Evolutionary conservation across 1,140 invertebrate species (phyloP).

Genomic region (Steinernema feltiae): DNA sequence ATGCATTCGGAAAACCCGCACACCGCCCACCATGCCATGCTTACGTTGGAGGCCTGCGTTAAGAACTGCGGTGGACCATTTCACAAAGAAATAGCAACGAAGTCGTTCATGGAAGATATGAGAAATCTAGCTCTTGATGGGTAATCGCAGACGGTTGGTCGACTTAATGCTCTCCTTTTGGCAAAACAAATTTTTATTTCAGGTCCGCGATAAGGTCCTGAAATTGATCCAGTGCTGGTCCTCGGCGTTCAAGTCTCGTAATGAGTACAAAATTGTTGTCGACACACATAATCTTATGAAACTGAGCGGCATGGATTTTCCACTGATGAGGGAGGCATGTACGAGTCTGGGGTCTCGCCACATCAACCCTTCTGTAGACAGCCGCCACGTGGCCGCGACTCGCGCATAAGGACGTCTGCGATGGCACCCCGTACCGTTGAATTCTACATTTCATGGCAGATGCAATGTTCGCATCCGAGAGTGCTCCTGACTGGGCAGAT

Average conservation of each 20-base stretch:
- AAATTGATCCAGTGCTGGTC: slow-evolving; percentile 94
- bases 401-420: too few relatives aligned
- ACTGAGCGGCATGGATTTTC: slow-evolving; percentile 73
- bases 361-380: too few relatives aligned
- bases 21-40: slow-evolving; percentile 52
- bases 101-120: slow-evolving; percentile 90
- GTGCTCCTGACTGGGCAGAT: slow-evolving; percentile 93
- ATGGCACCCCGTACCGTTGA: too few relatives aligned
- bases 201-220: slow-evolving; percentile 78
- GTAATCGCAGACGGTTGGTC: slow-evolving; percentile 38
- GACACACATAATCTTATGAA: slow-evolving; percentile 56
- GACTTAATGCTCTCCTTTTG: background rate
- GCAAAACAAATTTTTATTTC: slow-evolving; percentile 42
- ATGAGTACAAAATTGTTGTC: slow-evolving; percentile 75
- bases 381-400: too few relatives aligned
- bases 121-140: slow-evolving; percentile 60
- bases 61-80: slow-evolving; percentile 90
- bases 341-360: too few relatives aligned
- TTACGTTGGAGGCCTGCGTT: slow-evolving; percentile 84
- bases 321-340: slow-evolving; percentile 82
- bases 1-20: slow-evolving; percentile 50
- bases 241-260: slow-evolving; percentile 83
- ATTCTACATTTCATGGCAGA: too few relatives aligned
- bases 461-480: slow-evolving; percentile 94
- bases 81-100: slow-evolving; percentile 86